Conservation (phyloP, 2,113 vertebrate species). For the Clarias macrocephalus region DNA sequence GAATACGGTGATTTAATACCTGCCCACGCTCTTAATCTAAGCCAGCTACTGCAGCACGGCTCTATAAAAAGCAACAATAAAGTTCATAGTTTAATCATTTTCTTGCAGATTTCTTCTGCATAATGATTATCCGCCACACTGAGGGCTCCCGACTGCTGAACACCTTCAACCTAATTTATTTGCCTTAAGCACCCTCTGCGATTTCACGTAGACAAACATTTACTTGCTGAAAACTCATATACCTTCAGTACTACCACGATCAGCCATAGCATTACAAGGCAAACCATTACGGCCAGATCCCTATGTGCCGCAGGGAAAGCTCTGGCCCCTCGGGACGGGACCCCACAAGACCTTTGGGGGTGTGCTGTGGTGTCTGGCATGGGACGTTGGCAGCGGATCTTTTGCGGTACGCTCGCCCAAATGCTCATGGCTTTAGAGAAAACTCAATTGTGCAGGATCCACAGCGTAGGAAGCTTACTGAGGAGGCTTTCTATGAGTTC, state of each 20-base stretch:
- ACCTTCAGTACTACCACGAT: too few relatives aligned
- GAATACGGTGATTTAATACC: not conserved
- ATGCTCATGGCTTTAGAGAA: not conserved
- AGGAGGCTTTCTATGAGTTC: not conserved
- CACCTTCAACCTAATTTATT: not conserved
- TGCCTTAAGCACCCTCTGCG: too few relatives aligned
- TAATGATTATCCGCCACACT: not conserved
- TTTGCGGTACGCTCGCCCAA: not conserved
- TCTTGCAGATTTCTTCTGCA: not conserved
- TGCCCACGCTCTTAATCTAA: not conserved
- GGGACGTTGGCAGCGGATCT: too few relatives aligned
- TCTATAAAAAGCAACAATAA: not conserved
- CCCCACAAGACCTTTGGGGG: too few relatives aligned
- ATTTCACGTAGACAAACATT: not conserved
- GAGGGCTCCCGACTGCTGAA: not conserved
- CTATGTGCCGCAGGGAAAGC: too few relatives aligned
- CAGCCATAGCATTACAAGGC: too few relatives aligned
- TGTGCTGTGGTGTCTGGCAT: too few relatives aligned
- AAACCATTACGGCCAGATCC: too few relatives aligned
- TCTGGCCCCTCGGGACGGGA: too few relatives aligned
- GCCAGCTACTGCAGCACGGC: not conserved
- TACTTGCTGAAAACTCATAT: not conserved
- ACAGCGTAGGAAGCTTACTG: not conserved
- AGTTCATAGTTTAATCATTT: not conserved
- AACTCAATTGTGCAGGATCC: not conserved